Evolutionary conservation across 2,888 invertebrate genomes (phyloP).

Genomic region (Rotaria macrura): DNA sequence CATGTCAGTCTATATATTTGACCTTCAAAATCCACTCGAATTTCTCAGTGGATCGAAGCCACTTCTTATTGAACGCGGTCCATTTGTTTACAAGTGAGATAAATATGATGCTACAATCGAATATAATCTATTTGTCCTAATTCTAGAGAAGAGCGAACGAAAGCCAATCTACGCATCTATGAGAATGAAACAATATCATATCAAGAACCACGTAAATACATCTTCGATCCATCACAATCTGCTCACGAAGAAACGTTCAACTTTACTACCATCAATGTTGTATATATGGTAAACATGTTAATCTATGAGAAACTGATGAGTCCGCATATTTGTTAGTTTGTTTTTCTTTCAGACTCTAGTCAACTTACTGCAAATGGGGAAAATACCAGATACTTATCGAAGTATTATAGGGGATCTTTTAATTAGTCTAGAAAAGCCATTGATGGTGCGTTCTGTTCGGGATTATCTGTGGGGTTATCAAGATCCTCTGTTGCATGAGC

Average conservation of each 20-base stretch:
- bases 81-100: slow-evolving; percentile 2
- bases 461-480: background rate
- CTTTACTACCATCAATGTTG: background rate
- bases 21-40: background rate
- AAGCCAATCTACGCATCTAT: background rate
- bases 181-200: background rate
- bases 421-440: background rate
- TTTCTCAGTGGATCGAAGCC: background rate
- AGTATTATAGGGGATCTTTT: background rate
- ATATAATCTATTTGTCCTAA: background rate
- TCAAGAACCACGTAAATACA: background rate
- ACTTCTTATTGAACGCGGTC: background rate
- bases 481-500: background rate
- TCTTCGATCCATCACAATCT: background rate
- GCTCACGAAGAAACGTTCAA: background rate
- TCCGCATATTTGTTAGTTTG: background rate
- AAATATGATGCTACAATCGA: background rate
- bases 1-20: background rate
- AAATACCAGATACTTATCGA: background rate
- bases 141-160: background rate
- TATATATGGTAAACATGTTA: background rate
- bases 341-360: background rate
- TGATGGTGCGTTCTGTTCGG: background rate
- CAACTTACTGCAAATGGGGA: background rate
- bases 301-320: too few relatives aligned